Percentiles rank a stretch among this genome's conserved stretches.
Evolutionary conservation across 1,140 invertebrate genomes (phyloP).

Genomic region (Drosophila sproati): DNA sequence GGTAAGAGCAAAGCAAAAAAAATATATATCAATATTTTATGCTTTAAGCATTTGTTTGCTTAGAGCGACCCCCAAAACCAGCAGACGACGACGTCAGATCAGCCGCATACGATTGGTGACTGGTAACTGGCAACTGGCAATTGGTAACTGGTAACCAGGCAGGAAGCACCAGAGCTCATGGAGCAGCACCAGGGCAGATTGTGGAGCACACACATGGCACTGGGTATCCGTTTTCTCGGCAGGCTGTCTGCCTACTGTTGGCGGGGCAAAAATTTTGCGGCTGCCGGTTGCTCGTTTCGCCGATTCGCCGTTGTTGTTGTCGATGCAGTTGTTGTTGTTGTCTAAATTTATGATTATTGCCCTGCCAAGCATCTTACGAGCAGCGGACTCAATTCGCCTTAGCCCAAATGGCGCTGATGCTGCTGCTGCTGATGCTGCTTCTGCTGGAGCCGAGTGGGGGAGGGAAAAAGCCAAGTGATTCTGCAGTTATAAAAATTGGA

Average conservation of each 20-base stretch:
- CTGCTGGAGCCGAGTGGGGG: conserved; percentile 29
- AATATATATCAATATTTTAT: conserved; percentile 75
- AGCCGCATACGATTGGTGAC: conserved; percentile 18
- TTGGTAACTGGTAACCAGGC: conserved; percentile 33
- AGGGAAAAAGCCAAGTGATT: conserved; percentile 66
- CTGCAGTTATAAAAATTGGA: conserved; percentile 83
- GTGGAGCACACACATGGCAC: conserved; percentile 29
- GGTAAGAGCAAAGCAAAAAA: conserved; percentile 5
- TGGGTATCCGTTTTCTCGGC: conserved; percentile 42
- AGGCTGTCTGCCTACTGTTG: conserved; percentile 69
- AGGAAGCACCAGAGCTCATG: conserved; percentile 10
- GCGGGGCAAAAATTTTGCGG: conserved; percentile 64
- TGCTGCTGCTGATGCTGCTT: conserved; percentile 7
- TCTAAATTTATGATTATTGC: conserved; percentile 83
- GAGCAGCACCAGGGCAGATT: neutral
- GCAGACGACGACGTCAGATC: conserved; percentile 45
- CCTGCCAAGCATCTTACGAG: conserved; percentile 81
- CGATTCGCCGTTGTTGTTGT: conserved; percentile 37
- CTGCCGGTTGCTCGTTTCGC: conserved; percentile 56
- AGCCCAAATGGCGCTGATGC: conserved; percentile 55
- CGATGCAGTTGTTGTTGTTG: conserved; percentile 57
- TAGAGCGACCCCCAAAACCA: conserved; percentile 76
- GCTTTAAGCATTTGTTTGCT: conserved; percentile 79
- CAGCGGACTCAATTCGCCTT: conserved; percentile 78
- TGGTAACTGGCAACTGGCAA: conserved; percentile 22